Conservation (phyloP, 2,797 vertebrate species). For the Chiloscyllium punctatum region DNA sequence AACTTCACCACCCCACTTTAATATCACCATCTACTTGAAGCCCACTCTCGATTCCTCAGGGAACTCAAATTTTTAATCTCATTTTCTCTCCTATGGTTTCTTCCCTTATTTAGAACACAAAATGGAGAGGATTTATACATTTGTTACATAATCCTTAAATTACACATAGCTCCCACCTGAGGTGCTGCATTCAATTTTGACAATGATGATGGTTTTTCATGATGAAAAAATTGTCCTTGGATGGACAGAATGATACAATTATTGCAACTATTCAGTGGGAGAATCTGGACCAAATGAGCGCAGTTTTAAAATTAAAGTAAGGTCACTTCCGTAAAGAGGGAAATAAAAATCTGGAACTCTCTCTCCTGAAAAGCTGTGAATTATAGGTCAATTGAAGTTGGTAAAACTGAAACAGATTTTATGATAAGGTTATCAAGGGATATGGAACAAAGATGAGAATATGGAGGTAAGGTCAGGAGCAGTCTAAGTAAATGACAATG, state of each 20-base stretch:
- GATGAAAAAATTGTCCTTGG: neutral
- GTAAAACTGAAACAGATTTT: neutral
- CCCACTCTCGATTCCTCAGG: neutral
- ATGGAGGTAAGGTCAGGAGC: neutral
- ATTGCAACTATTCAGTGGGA: neutral
- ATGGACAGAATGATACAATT: neutral
- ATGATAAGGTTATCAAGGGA: neutral
- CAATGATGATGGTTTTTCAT: too few relatives aligned
- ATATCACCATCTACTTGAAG: neutral
- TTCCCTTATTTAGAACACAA: neutral
- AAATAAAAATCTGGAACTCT: neutral
- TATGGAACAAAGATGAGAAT: neutral
- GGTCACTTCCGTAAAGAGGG: neutral
- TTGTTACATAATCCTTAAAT: neutral
- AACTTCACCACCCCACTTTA: neutral
- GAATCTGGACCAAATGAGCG: neutral
- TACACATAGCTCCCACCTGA: neutral
- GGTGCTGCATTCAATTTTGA: neutral
- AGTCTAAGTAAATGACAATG: neutral
- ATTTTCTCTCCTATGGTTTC: neutral
- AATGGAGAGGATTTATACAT: neutral
- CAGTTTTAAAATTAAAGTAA: neutral
- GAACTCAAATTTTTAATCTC: neutral
- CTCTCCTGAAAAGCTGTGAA: neutral
- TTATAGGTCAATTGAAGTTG: neutral